Evolutionary conservation across 2,888 invertebrate species (phyloP), one percentile per base, ranked within the genome.

Genomic region (Xestia c-nigrum): DNA sequence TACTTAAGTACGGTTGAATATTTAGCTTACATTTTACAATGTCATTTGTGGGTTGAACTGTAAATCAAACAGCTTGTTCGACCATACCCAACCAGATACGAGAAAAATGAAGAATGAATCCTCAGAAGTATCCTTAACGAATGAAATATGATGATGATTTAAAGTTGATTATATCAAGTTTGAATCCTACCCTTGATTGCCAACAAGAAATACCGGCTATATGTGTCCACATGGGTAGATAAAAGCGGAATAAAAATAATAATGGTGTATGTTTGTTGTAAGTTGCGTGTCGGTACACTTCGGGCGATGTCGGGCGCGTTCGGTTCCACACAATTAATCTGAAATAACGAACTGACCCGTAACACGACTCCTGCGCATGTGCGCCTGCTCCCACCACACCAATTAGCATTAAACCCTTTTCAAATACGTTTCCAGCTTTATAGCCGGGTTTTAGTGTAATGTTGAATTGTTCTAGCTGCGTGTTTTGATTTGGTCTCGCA

Each of bases 271-370:
- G 84, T 85, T 87, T 84, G 84, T 85, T 83, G 85, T 87, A 84
- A 88, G 89, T 90, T 91, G 90, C 91, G 92, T 93, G 93, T 91
- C 88, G 78, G 77, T 83, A 86, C 76, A 83, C 87, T 88, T 86
- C 89, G 88, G 77, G 55, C 71, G 94, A 94, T 96, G 97, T 95
- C 95, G 95, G 94, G 93, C 94, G 94, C 91, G 92, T 92, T 92
- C 93, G 92, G 95, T 95, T 95, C 95, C 95, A 93, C 94, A 92
- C 95, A 95, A 95, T 96, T 95, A 95, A 95, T 94, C 92, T 93
- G 92, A 92, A 96, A 95, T 95, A 96, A 95, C 94, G 95, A 95
- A 95, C 93, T 91, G 91, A 90, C 92, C 92, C 93, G 95, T 92
- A 93, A 95, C 93, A 92, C 93, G 94, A 95, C 93, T 91, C 94